Conservation (phyloP, 2,113 vertebrate genomes). For the Irena cyanogastra region DNA sequence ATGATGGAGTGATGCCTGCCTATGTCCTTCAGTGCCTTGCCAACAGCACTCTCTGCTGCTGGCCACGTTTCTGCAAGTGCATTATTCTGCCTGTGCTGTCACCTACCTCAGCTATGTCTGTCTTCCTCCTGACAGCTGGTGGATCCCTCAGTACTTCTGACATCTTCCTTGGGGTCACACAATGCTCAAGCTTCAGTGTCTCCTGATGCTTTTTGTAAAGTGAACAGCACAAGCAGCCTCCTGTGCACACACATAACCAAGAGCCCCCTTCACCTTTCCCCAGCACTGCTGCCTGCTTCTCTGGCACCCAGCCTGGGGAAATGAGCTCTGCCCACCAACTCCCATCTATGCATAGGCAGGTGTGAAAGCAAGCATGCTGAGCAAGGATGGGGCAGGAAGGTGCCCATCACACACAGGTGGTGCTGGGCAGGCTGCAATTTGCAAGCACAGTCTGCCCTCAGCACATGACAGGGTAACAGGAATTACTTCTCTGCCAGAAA, state of each 20-base stretch:
- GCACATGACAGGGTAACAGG: not conserved
- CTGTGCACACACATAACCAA: not conserved
- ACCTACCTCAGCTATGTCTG: not conserved
- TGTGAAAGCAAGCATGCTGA: not conserved
- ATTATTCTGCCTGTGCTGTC: not conserved
- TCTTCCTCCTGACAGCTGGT: not conserved
- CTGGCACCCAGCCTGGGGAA: not conserved
- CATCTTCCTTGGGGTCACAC: not conserved
- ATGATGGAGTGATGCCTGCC: not conserved
- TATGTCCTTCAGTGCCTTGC: not conserved
- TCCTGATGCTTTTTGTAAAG: not conserved
- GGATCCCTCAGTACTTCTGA: not conserved
- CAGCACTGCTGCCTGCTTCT: not conserved
- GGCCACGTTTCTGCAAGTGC: not conserved
- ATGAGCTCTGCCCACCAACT: fast-evolving
- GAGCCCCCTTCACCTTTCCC: not conserved
- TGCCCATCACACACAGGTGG: not conserved
- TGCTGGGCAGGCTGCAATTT: not conserved
- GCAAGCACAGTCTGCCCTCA: not conserved
- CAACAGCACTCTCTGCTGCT: not conserved
- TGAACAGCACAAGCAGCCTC: not conserved
- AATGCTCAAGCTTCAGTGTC: not conserved
- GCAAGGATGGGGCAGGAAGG: not conserved
- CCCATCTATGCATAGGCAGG: not conserved
- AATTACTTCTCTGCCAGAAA: not conserved